These are phyloP conservation scores for Hermodice carunculata DNA, from an alignment of 2,888 invertebrate genomes.

Conservation along the genomic window DNA sequence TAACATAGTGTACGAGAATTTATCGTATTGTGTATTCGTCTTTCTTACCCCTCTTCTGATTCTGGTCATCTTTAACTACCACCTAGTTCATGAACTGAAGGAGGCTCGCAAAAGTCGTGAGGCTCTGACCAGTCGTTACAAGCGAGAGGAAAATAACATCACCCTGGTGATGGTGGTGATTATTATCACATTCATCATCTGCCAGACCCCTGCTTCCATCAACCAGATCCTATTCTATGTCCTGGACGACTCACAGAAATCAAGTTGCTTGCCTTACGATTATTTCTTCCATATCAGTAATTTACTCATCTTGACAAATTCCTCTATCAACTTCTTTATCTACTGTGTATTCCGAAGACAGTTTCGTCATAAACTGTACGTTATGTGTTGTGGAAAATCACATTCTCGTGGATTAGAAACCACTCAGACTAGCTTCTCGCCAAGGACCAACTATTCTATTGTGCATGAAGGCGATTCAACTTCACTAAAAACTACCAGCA, in stretches of 20 bases:
- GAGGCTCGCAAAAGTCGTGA: constrained; percentile 30
- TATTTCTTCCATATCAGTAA: constrained; percentile 39
- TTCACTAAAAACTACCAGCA: too few species aligned
- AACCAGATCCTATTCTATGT: constrained; percentile 42
- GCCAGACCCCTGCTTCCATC: constrained; percentile 43
- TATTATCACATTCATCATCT: constrained; percentile 42
- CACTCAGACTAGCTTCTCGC: constrained; percentile 2
- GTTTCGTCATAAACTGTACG: constrained; percentile 40
- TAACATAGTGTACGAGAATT: constrained; percentile 44
- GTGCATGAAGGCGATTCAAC: too few species aligned
- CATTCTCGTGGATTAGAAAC: background rate
- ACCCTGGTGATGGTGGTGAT: constrained; percentile 44
- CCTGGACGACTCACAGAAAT: constrained; percentile 22
- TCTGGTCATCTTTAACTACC: constrained; percentile 39
- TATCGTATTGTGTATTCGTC: constrained; percentile 40
- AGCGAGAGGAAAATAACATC: constrained; percentile 42
- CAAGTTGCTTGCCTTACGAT: constrained; percentile 29
- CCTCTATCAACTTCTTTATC: constrained; percentile 41
- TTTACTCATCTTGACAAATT: constrained; percentile 39
- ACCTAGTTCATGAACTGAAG: constrained; percentile 40
- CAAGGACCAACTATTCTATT: background rate
- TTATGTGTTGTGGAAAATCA: constrained; percentile 24
- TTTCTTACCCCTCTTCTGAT: constrained; percentile 42
- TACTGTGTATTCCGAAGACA: constrained; percentile 43
- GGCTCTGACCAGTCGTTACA: constrained; percentile 26